Evolutionary conservation across 2,113 vertebrate species (phyloP), one percentile per base, ranked within the genome.

Genomic region (Chroicocephalus ridibundus): DNA sequence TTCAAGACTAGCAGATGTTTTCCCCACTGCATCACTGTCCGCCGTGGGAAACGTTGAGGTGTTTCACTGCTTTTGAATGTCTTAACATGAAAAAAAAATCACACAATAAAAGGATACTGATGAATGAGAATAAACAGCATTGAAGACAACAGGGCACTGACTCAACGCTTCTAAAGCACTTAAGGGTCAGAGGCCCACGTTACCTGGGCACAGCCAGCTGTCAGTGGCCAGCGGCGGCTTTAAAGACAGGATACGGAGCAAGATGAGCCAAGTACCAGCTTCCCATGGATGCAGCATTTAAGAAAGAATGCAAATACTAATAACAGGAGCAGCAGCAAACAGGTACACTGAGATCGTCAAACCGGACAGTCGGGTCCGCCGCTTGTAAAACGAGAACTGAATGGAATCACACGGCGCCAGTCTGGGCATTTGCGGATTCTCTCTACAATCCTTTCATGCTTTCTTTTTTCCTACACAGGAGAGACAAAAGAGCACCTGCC

Each of bases 401-500:
- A 90, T 49, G 21, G 3, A 89, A 85, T 88, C 93, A 65, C 21
- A 36, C 15, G 42, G 34, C 4, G 2, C 15, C 60, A 24, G 13
- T 14, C 32, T 8, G 24, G 58, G 31, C 31, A 40, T 85, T 80
- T 76, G 27, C 3, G 4, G 40, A 78, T 91, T 82, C 84, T 60
- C 32, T 69, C 24, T 42, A 36, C 66, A 40, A 42, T 42, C 71
- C 70, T 90, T 65, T 70, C 22, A 40, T 2, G 16, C 44, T 65
- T 58, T 15, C 36, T 82, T 80, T 96, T 46, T 61, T 93, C 31
- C 27, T 46, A 44, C 51, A 47, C 13, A 34, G 32, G 78, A 78
- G 34, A 65, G 72, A 93, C 42, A 66, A 68, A 79, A 77, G 55
- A 94, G 25, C 92, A 83, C 46, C 72, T 93, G 75, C 44, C 81